Conservation (phyloP, 2,113 vertebrate genomes). For the Neotoma lepida region DNA sequence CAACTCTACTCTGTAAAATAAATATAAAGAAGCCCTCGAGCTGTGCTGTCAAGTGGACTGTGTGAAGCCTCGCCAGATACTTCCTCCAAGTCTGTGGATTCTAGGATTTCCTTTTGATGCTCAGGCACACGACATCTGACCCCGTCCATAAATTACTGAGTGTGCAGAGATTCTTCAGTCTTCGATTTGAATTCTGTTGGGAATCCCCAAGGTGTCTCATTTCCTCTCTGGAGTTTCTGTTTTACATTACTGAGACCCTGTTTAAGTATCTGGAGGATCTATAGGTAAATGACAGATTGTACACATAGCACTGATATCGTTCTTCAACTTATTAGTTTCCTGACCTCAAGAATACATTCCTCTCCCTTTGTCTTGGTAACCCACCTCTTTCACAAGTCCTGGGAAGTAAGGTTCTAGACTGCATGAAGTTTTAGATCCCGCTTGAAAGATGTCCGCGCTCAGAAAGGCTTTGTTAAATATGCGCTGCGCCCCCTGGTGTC, state of each 20-base stretch:
- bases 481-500: neutral
- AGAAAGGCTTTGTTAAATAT: neutral
- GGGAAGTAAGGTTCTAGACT: neutral
- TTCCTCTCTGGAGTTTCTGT: neutral
- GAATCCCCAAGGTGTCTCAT: neutral
- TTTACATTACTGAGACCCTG: constrained; percentile 3
- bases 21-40: constrained; percentile 17
- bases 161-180: neutral
- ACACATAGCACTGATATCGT: neutral
- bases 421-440: neutral
- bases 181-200: neutral
- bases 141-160: neutral
- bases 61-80: neutral
- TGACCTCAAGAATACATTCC: neutral
- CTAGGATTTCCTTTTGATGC: neutral
- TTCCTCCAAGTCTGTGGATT: neutral
- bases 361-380: neutral
- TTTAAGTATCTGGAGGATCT: neutral
- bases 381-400: neutral
- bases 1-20: neutral
- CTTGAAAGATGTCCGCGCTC: neutral
- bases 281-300: neutral
- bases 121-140: neutral
- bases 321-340: constrained; percentile 18
- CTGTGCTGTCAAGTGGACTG: neutral